phyloP scores from a whole-genome alignment of 1,140 invertebrate species.

The Heliconius eleuchia region DNA sequence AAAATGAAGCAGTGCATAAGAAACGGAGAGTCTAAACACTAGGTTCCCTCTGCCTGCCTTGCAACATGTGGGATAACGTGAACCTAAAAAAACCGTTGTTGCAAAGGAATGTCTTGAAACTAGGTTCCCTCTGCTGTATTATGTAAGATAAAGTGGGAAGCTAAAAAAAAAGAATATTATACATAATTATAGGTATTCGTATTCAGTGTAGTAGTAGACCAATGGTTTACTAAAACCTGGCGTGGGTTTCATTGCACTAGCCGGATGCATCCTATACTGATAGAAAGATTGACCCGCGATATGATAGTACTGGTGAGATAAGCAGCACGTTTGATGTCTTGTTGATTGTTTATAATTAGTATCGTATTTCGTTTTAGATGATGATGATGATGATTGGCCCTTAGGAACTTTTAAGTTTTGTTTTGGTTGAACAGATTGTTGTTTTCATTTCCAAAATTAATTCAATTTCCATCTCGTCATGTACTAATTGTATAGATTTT shows the following conservation, averaged over 20 bases:
- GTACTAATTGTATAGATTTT: too few relatives aligned
- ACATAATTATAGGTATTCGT: neutral
- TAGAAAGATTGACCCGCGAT: slow-evolving; percentile 3
- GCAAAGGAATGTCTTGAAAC: too few relatives aligned
- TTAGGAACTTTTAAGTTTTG: neutral
- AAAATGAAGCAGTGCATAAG: neutral
- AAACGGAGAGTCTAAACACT: neutral
- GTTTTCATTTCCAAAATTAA: too few relatives aligned
- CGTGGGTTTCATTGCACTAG: neutral
- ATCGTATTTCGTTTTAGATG: neutral
- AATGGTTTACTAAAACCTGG: neutral
- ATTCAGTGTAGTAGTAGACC: neutral
- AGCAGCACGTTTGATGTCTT: neutral
- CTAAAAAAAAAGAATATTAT: neutral
- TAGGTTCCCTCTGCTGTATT: too few relatives aligned
- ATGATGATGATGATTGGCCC: neutral
- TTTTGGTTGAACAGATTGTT: neutral
- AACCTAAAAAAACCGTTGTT: neutral
- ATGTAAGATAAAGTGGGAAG: neutral
- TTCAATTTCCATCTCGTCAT: too few relatives aligned
- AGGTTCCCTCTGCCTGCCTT: neutral
- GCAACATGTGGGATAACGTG: neutral
- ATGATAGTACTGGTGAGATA: neutral
- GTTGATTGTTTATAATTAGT: slow-evolving; percentile 2
- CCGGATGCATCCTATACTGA: neutral